Evolutionary conservation across 1,140 invertebrate genomes (phyloP), one percentile per base, ranked within the genome.

Genomic region (Lutraria rhynchaena): DNA sequence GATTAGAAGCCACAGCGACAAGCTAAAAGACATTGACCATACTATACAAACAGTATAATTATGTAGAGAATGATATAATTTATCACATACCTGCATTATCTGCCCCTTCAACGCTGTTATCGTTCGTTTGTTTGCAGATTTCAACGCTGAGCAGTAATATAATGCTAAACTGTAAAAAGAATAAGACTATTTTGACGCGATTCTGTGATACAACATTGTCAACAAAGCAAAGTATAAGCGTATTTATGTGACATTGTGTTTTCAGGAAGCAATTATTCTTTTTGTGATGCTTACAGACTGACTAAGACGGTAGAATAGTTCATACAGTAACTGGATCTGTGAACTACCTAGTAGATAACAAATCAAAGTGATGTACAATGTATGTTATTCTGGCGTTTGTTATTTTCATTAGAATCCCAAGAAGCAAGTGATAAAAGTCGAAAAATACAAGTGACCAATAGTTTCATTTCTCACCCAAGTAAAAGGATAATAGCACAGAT

Each of bases 81-180:
- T 11, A 27, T 24, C 22, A 1, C 13, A 13, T 61, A 87, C 85
- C 83, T 97, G 89, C 5, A 97, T 95, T 49, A 98, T 89, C 86
- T 97, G 96, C 88, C 96, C 96, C 86, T 96, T 96, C 31, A 97
- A 89, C 17, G 97, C 95, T 0, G 94, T 91, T 0, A 97, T 95
- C 95, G 97, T 96, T 85, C 96, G 95, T 84, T 95, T 94, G 87
- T 96, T 96, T 0, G 96, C 96, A 0, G 93, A 92, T 1, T 95
- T 94, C 0, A 96, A 94, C 0, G 95, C 95, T 90, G 95, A 95
- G 90, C 95, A 97, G 91, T 97, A 97, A 90, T 97, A 97, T n/a
- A 96, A 91, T 33, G 95, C 90, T 61, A 97, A 90, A 3, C 94
- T 88, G 15, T 95, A 89, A 41, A 41, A 41, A 7, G 37, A 41